phyloP scores from a whole-genome alignment of 2,888 invertebrate species.

The Didymodactylos carnosus region DNA sequence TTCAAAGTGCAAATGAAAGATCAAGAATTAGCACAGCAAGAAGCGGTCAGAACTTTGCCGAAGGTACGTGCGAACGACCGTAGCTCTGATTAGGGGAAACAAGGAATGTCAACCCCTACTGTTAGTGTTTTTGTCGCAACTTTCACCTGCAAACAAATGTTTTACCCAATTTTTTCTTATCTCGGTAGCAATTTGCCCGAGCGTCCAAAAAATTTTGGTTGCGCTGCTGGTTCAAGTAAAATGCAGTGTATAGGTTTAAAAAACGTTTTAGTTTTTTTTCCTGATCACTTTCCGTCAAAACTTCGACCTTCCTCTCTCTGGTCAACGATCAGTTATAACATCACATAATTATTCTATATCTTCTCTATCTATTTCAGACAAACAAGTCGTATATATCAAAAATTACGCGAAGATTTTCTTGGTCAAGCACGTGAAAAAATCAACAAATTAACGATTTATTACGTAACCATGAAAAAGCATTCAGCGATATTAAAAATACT shows the following conservation, averaged over 20 bases:
- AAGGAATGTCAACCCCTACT: too few relatives aligned
- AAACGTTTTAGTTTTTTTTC: too few relatives aligned
- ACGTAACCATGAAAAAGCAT: conserved; percentile 57
- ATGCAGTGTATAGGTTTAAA: too few relatives aligned
- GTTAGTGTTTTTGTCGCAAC: too few relatives aligned
- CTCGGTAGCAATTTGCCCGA: too few relatives aligned
- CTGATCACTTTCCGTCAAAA: too few relatives aligned
- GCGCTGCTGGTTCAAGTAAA: too few relatives aligned
- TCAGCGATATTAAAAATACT: conserved; percentile 73
- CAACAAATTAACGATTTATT: conserved; percentile 60
- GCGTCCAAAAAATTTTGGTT: too few relatives aligned
- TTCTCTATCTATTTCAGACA: conserved; percentile 25
- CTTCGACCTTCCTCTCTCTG: too few relatives aligned
- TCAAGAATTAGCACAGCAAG: conserved; percentile 50
- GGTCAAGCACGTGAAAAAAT: conserved; percentile 57
- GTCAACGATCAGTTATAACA: neutral
- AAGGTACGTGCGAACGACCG: conserved; percentile 36
- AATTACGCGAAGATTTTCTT: conserved; percentile 46
- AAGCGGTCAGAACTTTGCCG: conserved; percentile 48
- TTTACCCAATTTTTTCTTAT: too few relatives aligned
- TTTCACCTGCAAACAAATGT: too few relatives aligned
- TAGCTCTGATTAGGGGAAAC: neutral
- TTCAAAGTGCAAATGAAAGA: conserved; percentile 49
- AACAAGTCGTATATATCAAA: conserved; percentile 41
- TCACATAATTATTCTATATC: neutral